Conservation (phyloP, 2,888 invertebrate genomes). For the Branchipolynoe longqiensis region DNA sequence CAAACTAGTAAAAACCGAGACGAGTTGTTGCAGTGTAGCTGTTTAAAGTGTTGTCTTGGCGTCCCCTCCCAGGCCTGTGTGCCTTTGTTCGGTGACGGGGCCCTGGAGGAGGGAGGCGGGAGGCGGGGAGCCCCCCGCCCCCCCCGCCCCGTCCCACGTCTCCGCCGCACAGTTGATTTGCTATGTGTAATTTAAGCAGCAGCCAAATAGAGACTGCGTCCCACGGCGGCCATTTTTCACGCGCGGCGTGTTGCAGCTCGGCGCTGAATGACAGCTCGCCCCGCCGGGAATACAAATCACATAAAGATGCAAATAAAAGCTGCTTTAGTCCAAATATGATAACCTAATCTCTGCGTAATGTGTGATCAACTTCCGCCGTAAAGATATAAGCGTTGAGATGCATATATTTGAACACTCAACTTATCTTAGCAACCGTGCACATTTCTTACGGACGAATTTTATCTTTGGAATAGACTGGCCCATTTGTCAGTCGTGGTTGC, state of each 20-base stretch:
- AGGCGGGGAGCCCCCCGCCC: neutral
- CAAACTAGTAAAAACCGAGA: no score
- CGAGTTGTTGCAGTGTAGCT: constrained; percentile 12
- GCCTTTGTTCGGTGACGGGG: constrained; percentile 16
- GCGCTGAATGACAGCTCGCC: constrained; percentile 52
- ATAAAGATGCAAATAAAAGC: constrained; percentile 62
- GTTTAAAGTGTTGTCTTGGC: neutral
- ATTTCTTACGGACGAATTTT: constrained; percentile 13
- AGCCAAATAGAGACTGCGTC: constrained; percentile 58
- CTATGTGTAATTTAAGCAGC: constrained; percentile 61
- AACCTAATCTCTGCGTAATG: constrained; percentile 55
- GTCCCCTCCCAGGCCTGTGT: constrained; percentile 26
- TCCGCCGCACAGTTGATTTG: constrained; percentile 53
- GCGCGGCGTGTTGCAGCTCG: constrained; percentile 34
- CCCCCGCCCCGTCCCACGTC: neutral
- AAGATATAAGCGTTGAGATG: neutral
- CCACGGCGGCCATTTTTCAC: constrained; percentile 59
- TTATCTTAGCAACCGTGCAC: constrained; percentile 1
- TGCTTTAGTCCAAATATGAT: constrained; percentile 60
- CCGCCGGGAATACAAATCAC: constrained; percentile 56
- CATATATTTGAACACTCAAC: neutral
- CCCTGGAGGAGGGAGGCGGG: no score
- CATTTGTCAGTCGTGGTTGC: neutral
- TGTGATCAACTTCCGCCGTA: constrained; percentile 49
- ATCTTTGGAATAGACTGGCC: neutral